Base-by-base conservation (phyloP, 2,888 invertebrate genomes). In the Thereva unica region DNA sequence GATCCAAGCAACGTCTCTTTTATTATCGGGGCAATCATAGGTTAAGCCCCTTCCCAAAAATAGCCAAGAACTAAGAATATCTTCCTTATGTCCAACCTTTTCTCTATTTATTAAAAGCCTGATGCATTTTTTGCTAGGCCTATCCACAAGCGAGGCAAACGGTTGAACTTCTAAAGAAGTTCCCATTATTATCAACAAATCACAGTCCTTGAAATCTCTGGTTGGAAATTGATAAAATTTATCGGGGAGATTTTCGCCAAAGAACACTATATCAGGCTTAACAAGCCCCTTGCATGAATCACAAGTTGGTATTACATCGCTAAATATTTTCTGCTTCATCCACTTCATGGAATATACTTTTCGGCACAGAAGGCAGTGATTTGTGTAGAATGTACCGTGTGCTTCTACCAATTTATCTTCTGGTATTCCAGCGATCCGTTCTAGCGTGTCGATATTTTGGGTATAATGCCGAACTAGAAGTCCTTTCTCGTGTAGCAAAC, bases 201-300 rank as follows among this genome's bases (percentile, higher is more conserved):
- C 96, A 77, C 96, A 97, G 67, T 89, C 83, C 49, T 85, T 82
- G 76, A 97, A 93, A 82, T 97, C 97, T 73, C 83, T 81, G 34
- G 84, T 82, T 7, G 90, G 84, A 71, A 87, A 84, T 5, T 79
- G 76, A 73, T 91, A 89, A 77, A 96, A 97, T 71, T 88, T 84
- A 0, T 84, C 82, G 0, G 97, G 96, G 10, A 97, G 84, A 76
- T 86, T 86, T 83, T 97, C 97, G 0, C 97, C 97, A 80, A 97
- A 98, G 82, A 98, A 96, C 9, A 97, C 91, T 73, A 98, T 94
- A 76, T 97, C 96, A 6, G 97, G 97, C 78, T 97, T 97, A 0
- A 97, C 92, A 4, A 95, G 83, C 0, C 90, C 90, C 0, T 86
- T 84, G 75, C 94, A 94, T 44, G 84, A 81, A 2, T 85, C 85